Evolutionary conservation across 1,140 invertebrate genomes (phyloP).

Genomic region (Mya arenaria): DNA sequence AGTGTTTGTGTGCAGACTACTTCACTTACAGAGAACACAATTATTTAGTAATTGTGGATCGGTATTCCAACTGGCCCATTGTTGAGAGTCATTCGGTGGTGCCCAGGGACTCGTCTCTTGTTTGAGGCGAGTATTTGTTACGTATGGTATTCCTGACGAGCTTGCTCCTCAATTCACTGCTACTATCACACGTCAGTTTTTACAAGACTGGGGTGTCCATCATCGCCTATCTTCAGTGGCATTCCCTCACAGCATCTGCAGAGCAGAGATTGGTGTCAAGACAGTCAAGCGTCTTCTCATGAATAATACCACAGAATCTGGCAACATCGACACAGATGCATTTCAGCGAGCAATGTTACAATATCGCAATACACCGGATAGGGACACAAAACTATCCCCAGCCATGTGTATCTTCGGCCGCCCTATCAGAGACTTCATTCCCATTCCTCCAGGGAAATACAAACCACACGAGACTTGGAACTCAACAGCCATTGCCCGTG

Average conservation of each 20-base stretch:
- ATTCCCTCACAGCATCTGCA: conserved; percentile 52
- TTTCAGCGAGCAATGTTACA: conserved; percentile 62
- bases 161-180: conserved; percentile 56
- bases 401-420: conserved; percentile 46
- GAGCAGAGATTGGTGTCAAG: conserved; percentile 57
- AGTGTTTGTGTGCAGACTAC: conserved; percentile 59
- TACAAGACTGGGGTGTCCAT: conserved; percentile 50
- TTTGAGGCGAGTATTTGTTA: conserved; percentile 52
- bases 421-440: conserved; percentile 60
- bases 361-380: conserved; percentile 63
- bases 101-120: conserved; percentile 29
- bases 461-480: conserved; percentile 61
- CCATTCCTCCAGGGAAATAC: conserved; percentile 58
- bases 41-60: conserved; percentile 55
- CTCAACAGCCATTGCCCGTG: conserved; percentile 33
- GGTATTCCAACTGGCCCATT: conserved; percentile 43
- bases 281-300: conserved; percentile 57
- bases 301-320: conserved; percentile 48
- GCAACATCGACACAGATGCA: conserved; percentile 54
- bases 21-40: conserved; percentile 49
- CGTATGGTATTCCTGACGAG: conserved; percentile 57
- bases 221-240: conserved; percentile 56
- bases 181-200: conserved; percentile 32
- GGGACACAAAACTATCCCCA: conserved; percentile 59
- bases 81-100: conserved; percentile 16